Conservation (phyloP, 2,113 vertebrate species). For the Neopipo cinnamomea region DNA sequence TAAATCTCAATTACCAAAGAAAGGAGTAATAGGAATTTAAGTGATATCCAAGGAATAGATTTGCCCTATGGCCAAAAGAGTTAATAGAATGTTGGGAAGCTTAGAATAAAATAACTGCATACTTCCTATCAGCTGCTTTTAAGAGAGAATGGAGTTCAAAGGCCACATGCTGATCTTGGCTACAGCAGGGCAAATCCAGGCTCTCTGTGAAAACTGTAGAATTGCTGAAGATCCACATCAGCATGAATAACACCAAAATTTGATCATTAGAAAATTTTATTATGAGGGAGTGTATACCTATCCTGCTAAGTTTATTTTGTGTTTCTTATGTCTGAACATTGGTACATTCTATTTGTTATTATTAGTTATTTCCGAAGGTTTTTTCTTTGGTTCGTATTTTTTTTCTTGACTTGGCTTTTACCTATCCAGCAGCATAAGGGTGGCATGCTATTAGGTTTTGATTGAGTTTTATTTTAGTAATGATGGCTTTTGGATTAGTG, state of each 20-base stretch:
- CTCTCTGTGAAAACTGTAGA: neutral
- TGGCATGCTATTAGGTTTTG: neutral
- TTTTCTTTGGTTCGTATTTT: neutral
- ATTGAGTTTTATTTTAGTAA: neutral
- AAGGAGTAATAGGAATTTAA: neutral
- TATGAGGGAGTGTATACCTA: neutral
- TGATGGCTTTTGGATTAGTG: neutral
- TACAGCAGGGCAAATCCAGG: neutral
- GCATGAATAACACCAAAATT: neutral
- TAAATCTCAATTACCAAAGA: neutral
- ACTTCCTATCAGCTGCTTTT: neutral
- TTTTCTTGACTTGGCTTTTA: neutral
- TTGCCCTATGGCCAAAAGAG: neutral
- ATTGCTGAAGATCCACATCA: neutral
- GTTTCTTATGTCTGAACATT: neutral
- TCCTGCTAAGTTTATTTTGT: neutral
- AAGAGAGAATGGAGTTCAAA: conserved; percentile 6
- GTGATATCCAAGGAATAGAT: neutral
- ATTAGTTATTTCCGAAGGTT: neutral
- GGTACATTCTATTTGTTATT: neutral
- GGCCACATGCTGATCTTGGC: neutral
- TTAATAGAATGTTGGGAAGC: neutral
- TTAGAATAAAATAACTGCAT: neutral
- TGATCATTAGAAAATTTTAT: neutral
- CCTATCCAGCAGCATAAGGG: neutral